phyloP scores from a whole-genome alignment of 2,113 vertebrate species.

The Sylvia atricapilla region DNA sequence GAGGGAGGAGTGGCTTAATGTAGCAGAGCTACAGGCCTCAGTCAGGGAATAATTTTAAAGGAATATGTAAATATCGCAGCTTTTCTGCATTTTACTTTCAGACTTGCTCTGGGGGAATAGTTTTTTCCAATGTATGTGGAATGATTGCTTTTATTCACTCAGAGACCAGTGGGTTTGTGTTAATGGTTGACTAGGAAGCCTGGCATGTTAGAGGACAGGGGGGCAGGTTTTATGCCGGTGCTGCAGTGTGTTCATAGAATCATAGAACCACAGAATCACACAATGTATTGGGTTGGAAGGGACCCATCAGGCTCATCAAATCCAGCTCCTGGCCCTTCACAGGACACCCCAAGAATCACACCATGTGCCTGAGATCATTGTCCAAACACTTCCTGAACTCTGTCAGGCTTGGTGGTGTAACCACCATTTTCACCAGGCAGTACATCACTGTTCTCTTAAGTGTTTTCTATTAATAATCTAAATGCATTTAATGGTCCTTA shows the following conservation, averaged over 20 bases:
- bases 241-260: not conserved
- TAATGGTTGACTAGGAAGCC: not conserved
- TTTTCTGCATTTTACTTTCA: not conserved
- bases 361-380: not conserved
- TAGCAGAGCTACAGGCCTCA: not conserved
- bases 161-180: not conserved
- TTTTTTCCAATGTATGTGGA: not conserved
- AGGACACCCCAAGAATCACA: not conserved
- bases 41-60: not conserved
- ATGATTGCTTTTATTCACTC: not conserved
- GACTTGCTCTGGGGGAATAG: not conserved
- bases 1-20: not conserved
- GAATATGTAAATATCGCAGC: not conserved
- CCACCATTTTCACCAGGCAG: not conserved
- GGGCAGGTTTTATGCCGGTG: accelerated
- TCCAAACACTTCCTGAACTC: not conserved
- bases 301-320: not conserved
- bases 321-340: not conserved
- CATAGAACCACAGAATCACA: not conserved
- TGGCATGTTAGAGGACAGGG: accelerated
- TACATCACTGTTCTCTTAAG: accelerated
- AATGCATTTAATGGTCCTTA: not conserved
- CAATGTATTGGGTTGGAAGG: not conserved
- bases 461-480: not conserved
- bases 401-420: not conserved